phyloP scores from a whole-genome alignment of 2,797 vertebrate species.

The Falco columbarius region DNA sequence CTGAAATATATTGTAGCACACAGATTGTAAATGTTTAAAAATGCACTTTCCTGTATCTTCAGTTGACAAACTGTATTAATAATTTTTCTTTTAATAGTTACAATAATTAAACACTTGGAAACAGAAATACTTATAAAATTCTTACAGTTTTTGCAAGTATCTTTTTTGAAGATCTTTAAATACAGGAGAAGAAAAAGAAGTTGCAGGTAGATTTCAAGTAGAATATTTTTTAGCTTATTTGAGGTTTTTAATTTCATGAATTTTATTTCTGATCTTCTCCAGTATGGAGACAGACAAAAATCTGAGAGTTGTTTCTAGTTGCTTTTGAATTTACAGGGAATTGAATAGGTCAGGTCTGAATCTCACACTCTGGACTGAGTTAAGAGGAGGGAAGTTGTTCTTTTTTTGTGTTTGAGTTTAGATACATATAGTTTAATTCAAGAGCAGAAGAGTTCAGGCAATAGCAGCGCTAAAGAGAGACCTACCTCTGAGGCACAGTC shows the following conservation, averaged over 20 bases:
- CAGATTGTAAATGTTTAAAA: conserved; percentile 20
- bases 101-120: not conserved
- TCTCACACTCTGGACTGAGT: not conserved
- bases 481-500: not conserved
- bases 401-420: not conserved
- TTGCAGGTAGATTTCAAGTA: not conserved
- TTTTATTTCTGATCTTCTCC: not conserved
- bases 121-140: not conserved
- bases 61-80: not conserved
- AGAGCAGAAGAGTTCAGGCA: not conserved
- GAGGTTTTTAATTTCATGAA: not conserved
- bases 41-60: not conserved
- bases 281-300: not conserved
- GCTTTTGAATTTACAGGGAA: not conserved
- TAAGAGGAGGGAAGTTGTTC: not conserved
- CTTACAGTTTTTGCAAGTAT: not conserved
- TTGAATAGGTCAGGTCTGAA: not conserved
- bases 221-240: not conserved
- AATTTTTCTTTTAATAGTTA: not conserved
- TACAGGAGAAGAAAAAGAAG: not conserved
- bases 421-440: not conserved
- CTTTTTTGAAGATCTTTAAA: not conserved
- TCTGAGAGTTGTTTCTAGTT: not conserved
- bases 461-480: not conserved
- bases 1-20: not conserved